Base-by-base conservation (phyloP, 2,797 vertebrate genomes). In the Schizopygopsis malacanthus region DNA sequence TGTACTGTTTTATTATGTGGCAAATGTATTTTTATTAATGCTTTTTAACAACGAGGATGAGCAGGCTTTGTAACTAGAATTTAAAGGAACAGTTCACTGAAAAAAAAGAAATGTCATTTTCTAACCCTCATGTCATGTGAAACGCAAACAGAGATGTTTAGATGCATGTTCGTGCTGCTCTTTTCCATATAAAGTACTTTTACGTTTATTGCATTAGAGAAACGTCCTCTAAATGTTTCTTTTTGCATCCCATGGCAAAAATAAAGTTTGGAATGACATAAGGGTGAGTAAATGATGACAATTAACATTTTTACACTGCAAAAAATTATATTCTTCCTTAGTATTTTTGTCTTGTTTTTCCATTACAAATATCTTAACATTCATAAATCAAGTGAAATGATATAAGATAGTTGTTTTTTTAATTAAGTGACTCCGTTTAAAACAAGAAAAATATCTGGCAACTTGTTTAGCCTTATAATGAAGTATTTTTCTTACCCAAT, bases 11-110 rank as follows among this genome's bases (percentile, higher is more conserved):
- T 91, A 90, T 90, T 90, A 90, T 91, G 88, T 90, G 86, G 82
- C 93, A 92, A 91, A 80, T 91, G 91, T 95, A 94, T 95, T 95
- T 92, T 95, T 95, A 92, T 89, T 91, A 92, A 89, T 89, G 89
- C 88, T 92, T 93, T 86, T 86, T 92, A 92, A 79, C 73, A 37
- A 82, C 50, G 76, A 61, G 41, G 54, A 39, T 25, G 45, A 61
- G 63, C 69, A 75, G 65, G 79, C 79, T 87, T 85, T 87, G 77
- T 75, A 70, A 82, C 73, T 56, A 84, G 70, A 86, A 65, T 61
- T 83, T 41, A 84, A 84, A 77, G 73, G 33, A 39, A 56, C 33
- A 16, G 82, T 78, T 78, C 47, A 54, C 75, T 1, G 47, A 77
- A 65, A 65, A 67, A 33, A 65, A 6, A n/a, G 9, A 77, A 33